Base-by-base conservation (phyloP, 2,888 invertebrate species). In the Cordylochernes scorpioides region DNA sequence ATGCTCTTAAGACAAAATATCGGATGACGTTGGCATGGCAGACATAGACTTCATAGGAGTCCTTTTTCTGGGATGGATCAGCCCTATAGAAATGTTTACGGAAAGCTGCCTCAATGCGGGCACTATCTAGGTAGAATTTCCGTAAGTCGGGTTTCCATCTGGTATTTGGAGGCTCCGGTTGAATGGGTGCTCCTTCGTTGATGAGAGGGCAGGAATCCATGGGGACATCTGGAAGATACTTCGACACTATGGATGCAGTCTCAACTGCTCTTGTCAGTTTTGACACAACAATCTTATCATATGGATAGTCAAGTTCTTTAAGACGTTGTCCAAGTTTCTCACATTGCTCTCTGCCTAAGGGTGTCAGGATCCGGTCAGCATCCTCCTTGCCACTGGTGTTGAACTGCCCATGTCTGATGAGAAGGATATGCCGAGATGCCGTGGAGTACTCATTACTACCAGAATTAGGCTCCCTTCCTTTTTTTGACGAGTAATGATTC, bases 1-100 rank as follows among this genome's bases (percentile, higher is more conserved):
- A 59, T 0, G 86, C 88, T 50, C 94, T 82, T 57, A 35, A 63
- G 54, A 41, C 27, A 27, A 41, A 41, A 27, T 42, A 94, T 25
- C 88, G 63, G 46, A 97, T 97, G 14, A 97, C 94, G 54, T 97
- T 97, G 3, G 80, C 91, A 53, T 97, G 97, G 44, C 94, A 94
- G 2, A 97, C 86, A 30, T 91, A 58, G 24, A 97, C 51, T 18
- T 88, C 86, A 51, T 74, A 80, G 0, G 70, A 65, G 50, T 88
- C 84, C 24, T 68, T 58, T 2, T 64, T 61, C 53, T 94, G 86
- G 0, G 61, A 59, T 0, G 71, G 65, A 24, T 68, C 62, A 3
- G 94, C 91, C 28, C 97, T 63, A 53, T 94, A 68, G 52, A 97
- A 78, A 55, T 84, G 78, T 43, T 73, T 70, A 27, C 88, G 61